Evolutionary conservation across 2,113 vertebrate genomes (phyloP).

Genomic region (Silurus asotus): DNA sequence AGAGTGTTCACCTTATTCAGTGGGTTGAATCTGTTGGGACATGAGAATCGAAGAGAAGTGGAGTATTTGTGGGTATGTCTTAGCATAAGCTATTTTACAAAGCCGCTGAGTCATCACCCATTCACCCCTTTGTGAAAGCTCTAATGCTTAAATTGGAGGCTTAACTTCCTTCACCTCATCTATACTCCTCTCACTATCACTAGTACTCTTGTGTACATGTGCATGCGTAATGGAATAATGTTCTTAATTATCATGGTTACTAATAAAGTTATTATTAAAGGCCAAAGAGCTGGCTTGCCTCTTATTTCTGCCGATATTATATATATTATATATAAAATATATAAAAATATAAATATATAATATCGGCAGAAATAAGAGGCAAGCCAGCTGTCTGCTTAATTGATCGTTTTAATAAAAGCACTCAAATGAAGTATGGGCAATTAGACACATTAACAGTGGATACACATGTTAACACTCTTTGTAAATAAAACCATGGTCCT

Average conservation of each 20-base stretch:
- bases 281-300: background rate
- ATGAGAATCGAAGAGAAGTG: background rate
- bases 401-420: conserved; percentile 55
- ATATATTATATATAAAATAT: no score
- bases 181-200: background rate
- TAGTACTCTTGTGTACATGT: background rate
- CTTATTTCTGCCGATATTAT: no score
- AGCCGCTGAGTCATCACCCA: background rate
- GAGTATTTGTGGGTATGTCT: background rate
- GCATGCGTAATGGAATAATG: background rate
- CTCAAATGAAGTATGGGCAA: conserved; percentile 53
- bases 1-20: background rate
- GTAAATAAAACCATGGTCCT: conserved; percentile 36
- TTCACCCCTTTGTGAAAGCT: no score
- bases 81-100: background rate
- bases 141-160: no score
- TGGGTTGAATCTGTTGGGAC: background rate
- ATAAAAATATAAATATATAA: no score
- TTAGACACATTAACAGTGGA: conserved; percentile 43
- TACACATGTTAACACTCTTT: conserved; percentile 31
- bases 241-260: background rate
- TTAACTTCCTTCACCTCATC: background rate
- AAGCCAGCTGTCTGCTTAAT: conserved; percentile 28
- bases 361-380: background rate
- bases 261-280: background rate